phyloP scores from a whole-genome alignment of 2,888 invertebrate genomes.

The Cephus pygmeus region DNA sequence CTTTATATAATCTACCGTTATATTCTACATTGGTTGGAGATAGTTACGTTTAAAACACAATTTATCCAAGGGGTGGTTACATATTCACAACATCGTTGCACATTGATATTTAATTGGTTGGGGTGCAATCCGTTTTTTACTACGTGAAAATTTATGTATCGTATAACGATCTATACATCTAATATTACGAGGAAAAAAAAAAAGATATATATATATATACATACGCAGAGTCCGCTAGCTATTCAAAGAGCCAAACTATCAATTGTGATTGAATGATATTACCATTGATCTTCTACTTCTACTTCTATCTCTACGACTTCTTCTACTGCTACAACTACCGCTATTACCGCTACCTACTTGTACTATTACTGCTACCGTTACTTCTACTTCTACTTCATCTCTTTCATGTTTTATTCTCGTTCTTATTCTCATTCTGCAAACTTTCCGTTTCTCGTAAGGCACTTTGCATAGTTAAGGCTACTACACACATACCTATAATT shows the following conservation, averaged over 20 bases:
- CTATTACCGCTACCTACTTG: neutral
- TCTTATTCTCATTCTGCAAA: conserved; percentile 12
- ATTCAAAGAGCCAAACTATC: conserved; percentile 62
- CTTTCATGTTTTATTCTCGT: conserved; percentile 10
- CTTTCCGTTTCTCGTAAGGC: conserved; percentile 32
- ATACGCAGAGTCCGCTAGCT: conserved; percentile 39
- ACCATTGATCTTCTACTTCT: conserved; percentile 40
- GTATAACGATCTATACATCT: conserved; percentile 27
- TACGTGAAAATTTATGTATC: conserved; percentile 24
- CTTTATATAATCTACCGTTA: conserved; percentile 60
- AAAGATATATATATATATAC: conserved; percentile 14
- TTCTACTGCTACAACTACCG: neutral
- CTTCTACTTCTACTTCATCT: neutral
- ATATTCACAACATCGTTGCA: conserved; percentile 50
- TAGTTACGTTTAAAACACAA: conserved; percentile 24
- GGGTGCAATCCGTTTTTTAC: conserved; percentile 60
- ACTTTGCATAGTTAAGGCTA: conserved; percentile 56
- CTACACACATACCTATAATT: conserved; percentile 50
- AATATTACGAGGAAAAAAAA: conserved; percentile 10
- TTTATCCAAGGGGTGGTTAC: conserved; percentile 56
- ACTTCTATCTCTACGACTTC: neutral
- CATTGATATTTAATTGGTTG: conserved; percentile 60
- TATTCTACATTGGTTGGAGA: conserved; percentile 38
- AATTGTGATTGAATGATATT: conserved; percentile 59
- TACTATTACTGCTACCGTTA: neutral